Evolutionary conservation across 2,113 vertebrate genomes (phyloP).

Genomic region (Larimichthys polyactis): DNA sequence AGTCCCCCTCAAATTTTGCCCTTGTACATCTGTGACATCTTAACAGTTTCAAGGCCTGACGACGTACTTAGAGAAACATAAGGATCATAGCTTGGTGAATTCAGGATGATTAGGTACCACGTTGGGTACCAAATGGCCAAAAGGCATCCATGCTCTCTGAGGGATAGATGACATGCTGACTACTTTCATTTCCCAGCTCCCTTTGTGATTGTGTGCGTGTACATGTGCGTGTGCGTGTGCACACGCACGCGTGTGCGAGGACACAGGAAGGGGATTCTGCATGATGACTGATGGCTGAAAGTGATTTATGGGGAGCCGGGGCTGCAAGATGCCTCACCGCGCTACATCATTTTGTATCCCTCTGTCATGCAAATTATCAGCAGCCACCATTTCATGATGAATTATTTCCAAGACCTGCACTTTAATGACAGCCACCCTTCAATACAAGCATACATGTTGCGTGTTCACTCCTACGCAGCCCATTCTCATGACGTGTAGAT

Average conservation of each 20-base stretch:
- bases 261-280: slow-evolving; percentile 23
- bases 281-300: slow-evolving; percentile 66
- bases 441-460: slow-evolving; percentile 5
- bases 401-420: slow-evolving; percentile 71
- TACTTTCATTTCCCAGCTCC: slow-evolving; percentile 24
- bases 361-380: slow-evolving; percentile 80
- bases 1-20: background rate
- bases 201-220: slow-evolving; percentile 6
- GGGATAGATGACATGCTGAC: slow-evolving; percentile 25
- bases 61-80: background rate
- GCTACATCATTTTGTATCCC: slow-evolving; percentile 72
- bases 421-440: slow-evolving; percentile 64
- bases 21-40: background rate
- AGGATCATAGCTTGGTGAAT: slow-evolving; percentile 10
- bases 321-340: slow-evolving; percentile 45
- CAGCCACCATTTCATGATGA: slow-evolving; percentile 71
- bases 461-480: slow-evolving; percentile 49
- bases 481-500: slow-evolving; percentile 49
- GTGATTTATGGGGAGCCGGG: slow-evolving; percentile 71
- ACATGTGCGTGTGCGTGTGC: background rate
- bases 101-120: slow-evolving; percentile 26
- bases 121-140: slow-evolving; percentile 28
- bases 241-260: no score
- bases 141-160: slow-evolving; percentile 14
- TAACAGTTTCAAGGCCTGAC: background rate